Conservation (phyloP, 2,888 invertebrate genomes). For the Parnassius glacialis region DNA sequence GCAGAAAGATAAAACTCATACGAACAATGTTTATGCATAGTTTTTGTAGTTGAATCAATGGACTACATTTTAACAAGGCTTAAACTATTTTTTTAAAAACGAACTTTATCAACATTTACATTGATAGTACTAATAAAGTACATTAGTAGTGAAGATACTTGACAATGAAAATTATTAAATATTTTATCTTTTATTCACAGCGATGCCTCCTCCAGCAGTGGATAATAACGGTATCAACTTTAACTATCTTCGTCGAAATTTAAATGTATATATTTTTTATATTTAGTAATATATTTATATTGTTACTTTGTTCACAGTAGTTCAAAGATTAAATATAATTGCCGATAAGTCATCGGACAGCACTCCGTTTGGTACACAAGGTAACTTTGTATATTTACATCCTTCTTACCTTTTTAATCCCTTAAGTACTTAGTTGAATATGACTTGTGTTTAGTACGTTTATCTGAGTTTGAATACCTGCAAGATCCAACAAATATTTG, state of each 20-base stretch:
- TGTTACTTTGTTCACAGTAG: conserved; percentile 46
- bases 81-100: too few species aligned
- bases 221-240: conserved; percentile 62
- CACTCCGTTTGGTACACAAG: conserved; percentile 72
- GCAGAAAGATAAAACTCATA: too few species aligned
- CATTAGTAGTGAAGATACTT: too few species aligned
- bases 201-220: conserved; percentile 66
- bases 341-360: conserved; percentile 69
- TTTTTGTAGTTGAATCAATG: too few species aligned
- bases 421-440: too few species aligned
- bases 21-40: too few species aligned
- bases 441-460: too few species aligned
- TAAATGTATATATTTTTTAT: conserved; percentile 2
- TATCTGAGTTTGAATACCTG: too few species aligned
- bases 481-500: too few species aligned
- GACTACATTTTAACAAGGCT: too few species aligned
- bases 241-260: conserved; percentile 29
- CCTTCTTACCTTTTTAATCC: conserved; percentile 41
- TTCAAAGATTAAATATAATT: conserved; percentile 70
- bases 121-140: too few species aligned
- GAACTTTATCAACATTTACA: too few species aligned
- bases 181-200: conserved; percentile 39
- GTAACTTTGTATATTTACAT: conserved; percentile 56
- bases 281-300: background rate
- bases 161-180: background rate